A percentile compares a stretch with the other conserved stretches of the same genome.
Conservation (phyloP, 2,888 invertebrate species). For the Cremastobaeus sp. region DNA sequence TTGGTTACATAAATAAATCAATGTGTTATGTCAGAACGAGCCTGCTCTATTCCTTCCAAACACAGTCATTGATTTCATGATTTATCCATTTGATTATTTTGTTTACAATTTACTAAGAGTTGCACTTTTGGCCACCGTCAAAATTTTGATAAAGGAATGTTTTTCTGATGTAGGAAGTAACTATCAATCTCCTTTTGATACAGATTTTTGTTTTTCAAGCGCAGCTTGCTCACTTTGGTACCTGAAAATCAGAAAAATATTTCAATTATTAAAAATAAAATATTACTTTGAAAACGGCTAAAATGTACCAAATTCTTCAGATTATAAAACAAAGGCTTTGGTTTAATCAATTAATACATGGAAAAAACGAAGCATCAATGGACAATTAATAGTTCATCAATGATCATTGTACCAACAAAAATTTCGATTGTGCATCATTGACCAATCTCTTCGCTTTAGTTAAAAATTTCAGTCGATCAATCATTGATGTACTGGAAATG, state of each 20-base stretch:
- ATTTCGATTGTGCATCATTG: no score
- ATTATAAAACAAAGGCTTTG: no score
- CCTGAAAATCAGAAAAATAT: constrained; percentile 62
- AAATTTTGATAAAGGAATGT: constrained; percentile 66
- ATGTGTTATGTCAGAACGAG: constrained; percentile 25
- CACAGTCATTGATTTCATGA: constrained; percentile 2
- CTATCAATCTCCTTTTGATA: constrained; percentile 61
- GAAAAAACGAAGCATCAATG: no score
- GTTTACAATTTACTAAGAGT: constrained; percentile 4
- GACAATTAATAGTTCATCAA: no score
- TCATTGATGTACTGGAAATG: no score
- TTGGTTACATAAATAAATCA: constrained; percentile 23
- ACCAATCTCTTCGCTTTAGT: no score
- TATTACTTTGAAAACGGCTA: no score
- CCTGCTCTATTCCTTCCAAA: constrained; percentile 21
- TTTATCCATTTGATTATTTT: no score
- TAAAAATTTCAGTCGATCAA: no score
- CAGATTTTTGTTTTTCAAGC: constrained; percentile 36
- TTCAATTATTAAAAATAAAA: constrained; percentile 12
- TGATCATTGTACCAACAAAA: no score
- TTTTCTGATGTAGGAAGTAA: constrained; percentile 36
- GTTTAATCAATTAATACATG: no score
- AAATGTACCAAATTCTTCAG: no score
- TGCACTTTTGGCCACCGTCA: background rate
- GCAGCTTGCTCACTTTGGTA: constrained; percentile 69